Conservation (phyloP, 2,113 vertebrate species). For the Melanostigma gelatinosum region DNA sequence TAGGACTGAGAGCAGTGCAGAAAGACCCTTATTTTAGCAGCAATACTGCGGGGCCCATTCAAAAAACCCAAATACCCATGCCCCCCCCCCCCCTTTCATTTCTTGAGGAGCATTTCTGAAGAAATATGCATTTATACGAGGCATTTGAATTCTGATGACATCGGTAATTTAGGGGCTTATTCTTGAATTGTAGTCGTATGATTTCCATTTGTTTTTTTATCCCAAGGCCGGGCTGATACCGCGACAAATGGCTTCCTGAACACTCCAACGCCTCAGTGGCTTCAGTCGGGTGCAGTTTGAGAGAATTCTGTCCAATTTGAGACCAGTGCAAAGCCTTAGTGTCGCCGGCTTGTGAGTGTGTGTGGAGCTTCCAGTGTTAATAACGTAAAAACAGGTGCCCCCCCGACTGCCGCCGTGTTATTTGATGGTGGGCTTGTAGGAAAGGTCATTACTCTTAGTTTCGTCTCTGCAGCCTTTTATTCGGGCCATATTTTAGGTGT, state of each 20-base stretch:
- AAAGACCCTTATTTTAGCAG: slow-evolving; percentile 37
- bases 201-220: slow-evolving; percentile 38
- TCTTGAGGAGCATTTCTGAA: slow-evolving; percentile 13
- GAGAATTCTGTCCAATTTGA: slow-evolving; percentile 63
- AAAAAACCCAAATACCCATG: background rate
- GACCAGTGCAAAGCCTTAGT: slow-evolving; percentile 45
- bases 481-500: slow-evolving; percentile 68
- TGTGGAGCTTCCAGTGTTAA: slow-evolving; percentile 52
- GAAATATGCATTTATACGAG: slow-evolving; percentile 34
- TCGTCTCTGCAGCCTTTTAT: slow-evolving; percentile 63
- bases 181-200: slow-evolving; percentile 41
- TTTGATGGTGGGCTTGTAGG: slow-evolving; percentile 57
- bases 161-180: slow-evolving; percentile 33
- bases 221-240: slow-evolving; percentile 35
- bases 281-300: slow-evolving; percentile 46
- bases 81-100: slow-evolving; percentile 15
- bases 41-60: background rate
- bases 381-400: slow-evolving; percentile 68
- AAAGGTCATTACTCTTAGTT: slow-evolving; percentile 73
- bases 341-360: slow-evolving; percentile 27
- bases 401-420: slow-evolving; percentile 53
- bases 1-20: slow-evolving; percentile 24
- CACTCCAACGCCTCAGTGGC: slow-evolving; percentile 43
- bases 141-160: slow-evolving; percentile 34
- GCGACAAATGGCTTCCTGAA: slow-evolving; percentile 67